These are phyloP conservation scores for Trogon melanurus DNA, from an alignment of 2,113 vertebrate species.

Conservation along the genomic window DNA sequence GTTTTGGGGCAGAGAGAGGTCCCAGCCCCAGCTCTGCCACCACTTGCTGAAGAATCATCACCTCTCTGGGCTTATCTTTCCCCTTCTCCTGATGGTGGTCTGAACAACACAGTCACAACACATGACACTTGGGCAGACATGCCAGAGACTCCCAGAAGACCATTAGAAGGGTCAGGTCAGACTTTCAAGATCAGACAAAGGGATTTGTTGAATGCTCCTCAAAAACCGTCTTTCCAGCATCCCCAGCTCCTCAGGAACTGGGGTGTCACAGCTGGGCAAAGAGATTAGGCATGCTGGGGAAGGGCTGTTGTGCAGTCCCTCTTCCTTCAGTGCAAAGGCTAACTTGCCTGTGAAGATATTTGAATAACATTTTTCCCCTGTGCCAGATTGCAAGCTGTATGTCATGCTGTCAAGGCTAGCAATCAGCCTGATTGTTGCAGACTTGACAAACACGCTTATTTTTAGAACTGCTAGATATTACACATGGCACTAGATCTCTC, in stretches of 20 bases:
- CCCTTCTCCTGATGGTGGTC: neutral
- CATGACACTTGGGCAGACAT: neutral
- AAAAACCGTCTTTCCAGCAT: neutral
- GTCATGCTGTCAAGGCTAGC: constrained; percentile 61
- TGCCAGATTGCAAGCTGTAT: constrained; percentile 41
- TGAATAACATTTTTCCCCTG: constrained; percentile 39
- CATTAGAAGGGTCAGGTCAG: neutral
- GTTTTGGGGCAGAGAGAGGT: neutral
- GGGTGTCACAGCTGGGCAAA: neutral
- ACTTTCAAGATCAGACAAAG: neutral
- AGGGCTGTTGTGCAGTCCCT: neutral
- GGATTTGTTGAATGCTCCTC: neutral
- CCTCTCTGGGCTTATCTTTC: neutral
- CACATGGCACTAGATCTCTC: constrained; percentile 54
- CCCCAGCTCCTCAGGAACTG: neutral
- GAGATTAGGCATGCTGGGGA: neutral
- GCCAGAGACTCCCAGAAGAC: neutral
- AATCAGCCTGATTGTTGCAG: constrained; percentile 60
- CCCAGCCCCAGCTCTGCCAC: neutral
- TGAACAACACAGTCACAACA: neutral
- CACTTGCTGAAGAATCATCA: neutral
- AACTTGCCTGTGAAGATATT: constrained; percentile 11
- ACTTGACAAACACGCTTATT: constrained; percentile 66
- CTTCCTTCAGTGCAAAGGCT: neutral
- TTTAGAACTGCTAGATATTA: constrained; percentile 70